Evolutionary conservation across 2,888 invertebrate genomes (phyloP).

Genomic region (Acanthoscelides obtectus): DNA sequence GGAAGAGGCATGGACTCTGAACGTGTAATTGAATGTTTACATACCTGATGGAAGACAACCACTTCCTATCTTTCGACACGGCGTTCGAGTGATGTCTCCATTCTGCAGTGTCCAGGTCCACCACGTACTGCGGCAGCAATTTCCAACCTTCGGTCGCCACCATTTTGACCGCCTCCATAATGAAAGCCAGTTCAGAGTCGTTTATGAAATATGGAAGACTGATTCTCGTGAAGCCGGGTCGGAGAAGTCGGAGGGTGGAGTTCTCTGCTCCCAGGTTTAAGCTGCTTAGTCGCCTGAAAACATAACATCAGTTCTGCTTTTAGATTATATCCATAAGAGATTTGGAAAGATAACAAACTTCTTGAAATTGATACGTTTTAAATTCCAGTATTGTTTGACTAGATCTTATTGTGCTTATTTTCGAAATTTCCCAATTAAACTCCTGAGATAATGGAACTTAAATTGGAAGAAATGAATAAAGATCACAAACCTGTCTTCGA

Average conservation of each 20-base stretch:
- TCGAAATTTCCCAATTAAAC: too few species aligned
- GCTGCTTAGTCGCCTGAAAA: conserved; percentile 47
- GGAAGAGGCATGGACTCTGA: too few species aligned
- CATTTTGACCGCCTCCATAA: conserved; percentile 79
- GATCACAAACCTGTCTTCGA: conserved; percentile 54
- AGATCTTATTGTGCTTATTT: too few species aligned
- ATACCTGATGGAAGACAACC: conserved; percentile 67
- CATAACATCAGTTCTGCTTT: not conserved
- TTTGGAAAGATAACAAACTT: too few species aligned
- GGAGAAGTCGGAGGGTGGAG: conserved; percentile 63
- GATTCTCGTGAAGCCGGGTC: conserved; percentile 83
- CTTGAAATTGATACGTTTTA: too few species aligned
- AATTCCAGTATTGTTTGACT: too few species aligned
- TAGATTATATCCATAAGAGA: too few species aligned
- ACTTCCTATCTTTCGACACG: conserved; percentile 75
- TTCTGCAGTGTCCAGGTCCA: conserved; percentile 85
- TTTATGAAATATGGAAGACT: conserved; percentile 83
- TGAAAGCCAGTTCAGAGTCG: conserved; percentile 73
- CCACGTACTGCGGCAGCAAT: conserved; percentile 78
- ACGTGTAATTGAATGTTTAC: too few species aligned
- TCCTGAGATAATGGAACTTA: too few species aligned
- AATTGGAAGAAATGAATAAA: too few species aligned
- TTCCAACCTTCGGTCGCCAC: conserved; percentile 88
- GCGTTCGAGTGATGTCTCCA: conserved; percentile 83
- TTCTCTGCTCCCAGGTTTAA: conserved; percentile 44